Conservation (phyloP, 2,797 vertebrate species). For the Knipowitschia caucasica region DNA sequence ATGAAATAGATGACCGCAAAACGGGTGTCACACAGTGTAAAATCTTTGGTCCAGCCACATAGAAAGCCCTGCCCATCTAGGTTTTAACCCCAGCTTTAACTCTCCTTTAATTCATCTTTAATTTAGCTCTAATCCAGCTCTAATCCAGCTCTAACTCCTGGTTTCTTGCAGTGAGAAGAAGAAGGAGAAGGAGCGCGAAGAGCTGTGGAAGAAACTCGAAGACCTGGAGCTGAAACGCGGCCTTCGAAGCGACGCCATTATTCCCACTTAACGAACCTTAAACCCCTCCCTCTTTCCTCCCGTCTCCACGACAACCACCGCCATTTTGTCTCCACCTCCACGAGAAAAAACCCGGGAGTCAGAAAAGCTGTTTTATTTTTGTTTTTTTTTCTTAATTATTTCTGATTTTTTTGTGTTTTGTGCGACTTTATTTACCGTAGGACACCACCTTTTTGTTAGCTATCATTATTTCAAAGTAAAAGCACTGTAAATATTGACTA, state of each 20-base stretch:
- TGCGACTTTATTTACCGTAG: constrained; percentile 98
- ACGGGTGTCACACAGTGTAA: no score
- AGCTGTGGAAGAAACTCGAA: constrained; percentile 98
- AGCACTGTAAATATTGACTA: constrained; percentile 95
- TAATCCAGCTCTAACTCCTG: no score
- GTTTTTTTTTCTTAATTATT: constrained; percentile 24
- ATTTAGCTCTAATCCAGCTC: no score
- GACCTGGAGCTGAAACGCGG: constrained; percentile 98
- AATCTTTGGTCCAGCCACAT: no score
- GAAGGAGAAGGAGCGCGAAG: constrained; percentile 97
- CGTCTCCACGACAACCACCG: constrained; percentile 52
- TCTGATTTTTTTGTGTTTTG: constrained; percentile 61
- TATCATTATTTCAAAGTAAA: constrained; percentile 89
- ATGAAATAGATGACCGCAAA: no score
- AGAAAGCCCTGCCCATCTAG: no score
- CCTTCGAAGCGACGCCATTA: constrained; percentile 95
- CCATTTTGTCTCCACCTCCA: constrained; percentile 62
- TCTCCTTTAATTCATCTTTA: no score
- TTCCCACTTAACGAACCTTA: constrained; percentile 90
- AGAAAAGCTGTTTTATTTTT: constrained; percentile 57
- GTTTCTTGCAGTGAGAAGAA: constrained; percentile 89
- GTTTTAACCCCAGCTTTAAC: no score
- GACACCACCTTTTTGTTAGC: constrained; percentile 85
- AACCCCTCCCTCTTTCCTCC: constrained; percentile 11
- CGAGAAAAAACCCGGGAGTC: constrained; percentile 75